A percentile compares a stretch with the other conserved stretches of the same genome.
phyloP scores from a whole-genome alignment of 1,140 invertebrate species.

The Leptonema lineaticorne region DNA sequence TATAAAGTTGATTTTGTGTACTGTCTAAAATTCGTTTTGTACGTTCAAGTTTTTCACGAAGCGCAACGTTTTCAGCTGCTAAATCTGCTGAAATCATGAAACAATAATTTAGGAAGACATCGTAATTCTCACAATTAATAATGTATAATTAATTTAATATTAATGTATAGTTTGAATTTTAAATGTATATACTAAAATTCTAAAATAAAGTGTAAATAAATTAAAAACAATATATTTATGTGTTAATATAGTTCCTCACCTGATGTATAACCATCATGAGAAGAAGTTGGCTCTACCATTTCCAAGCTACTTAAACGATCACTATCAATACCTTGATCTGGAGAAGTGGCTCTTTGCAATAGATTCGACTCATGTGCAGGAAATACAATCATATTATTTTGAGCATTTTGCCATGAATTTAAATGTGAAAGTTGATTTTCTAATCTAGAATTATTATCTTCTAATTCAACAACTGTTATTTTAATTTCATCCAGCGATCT shows the following conservation, averaged over 20 bases:
- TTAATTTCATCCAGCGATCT: slow-evolving; percentile 45
- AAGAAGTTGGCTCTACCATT: slow-evolving; percentile 29
- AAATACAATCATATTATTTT: not conserved
- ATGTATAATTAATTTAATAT: not conserved
- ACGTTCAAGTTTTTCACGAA: slow-evolving; percentile 58
- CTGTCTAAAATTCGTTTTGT: slow-evolving; percentile 61
- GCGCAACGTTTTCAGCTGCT: slow-evolving; percentile 58
- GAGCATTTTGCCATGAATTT: slow-evolving; percentile 23
- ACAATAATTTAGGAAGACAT: slow-evolving; percentile 35
- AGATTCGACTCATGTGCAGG: slow-evolving; percentile 34
- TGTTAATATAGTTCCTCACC: slow-evolving; percentile 8
- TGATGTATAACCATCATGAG: not conserved
- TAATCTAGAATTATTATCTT: slow-evolving; percentile 16
- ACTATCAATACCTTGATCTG: slow-evolving; percentile 62
- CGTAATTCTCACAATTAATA: not conserved
- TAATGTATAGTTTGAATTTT: no score
- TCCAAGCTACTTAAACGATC: slow-evolving; percentile 60
- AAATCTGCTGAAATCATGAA: slow-evolving; percentile 55
- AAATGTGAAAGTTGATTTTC: slow-evolving; percentile 11
- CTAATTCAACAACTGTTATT: slow-evolving; percentile 25
- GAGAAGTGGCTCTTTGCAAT: slow-evolving; percentile 54
- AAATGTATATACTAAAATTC: no score
- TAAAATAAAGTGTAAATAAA: no score
- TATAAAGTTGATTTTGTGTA: slow-evolving; percentile 58
- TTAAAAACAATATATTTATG: not conserved